Evolutionary conservation across 2,113 vertebrate genomes (phyloP), one percentile per base, ranked within the genome.

Genomic region (Alosa alosa): DNA sequence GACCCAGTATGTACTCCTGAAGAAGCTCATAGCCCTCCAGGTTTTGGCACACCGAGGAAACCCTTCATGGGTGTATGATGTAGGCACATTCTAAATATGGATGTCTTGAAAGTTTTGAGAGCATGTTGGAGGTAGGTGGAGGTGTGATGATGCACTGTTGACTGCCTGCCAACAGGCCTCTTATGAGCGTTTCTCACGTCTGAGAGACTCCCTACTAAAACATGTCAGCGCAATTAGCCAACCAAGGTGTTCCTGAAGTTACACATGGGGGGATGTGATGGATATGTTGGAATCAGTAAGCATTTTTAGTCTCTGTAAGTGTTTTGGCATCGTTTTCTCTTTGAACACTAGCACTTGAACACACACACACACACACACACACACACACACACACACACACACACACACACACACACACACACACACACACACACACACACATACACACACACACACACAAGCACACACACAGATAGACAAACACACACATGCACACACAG

Each of bases 21-120:
- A 60, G 55, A 20, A 6, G 18, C 20, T 18, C 9, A 49, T 22
- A 22, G 20, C 55, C 55, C 55, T 22, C 1, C 4, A 22, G 55
- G 18, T 60, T 20, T 60, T 5, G 20, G 55, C 20, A 22, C 55
- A 20, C 20, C 20, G 6, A 60, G 18, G 18, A 60, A 60, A 5
- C 9, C 72, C 13, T 17, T 39, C 9, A 78, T 39, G 72, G 72
- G 72, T 39, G 36, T 11, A 31, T 36, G 3, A 15, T 78, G 72
- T 78, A 36, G 72, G 10, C 72, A 41, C 72, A 39, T 78, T 13
- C 72, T 78, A 78, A 78, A 78, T 15, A 78, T 13, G 36, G 72
- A 13, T 78, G 72, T 78, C 72, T 78, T 78, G 72, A 78, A 60
- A 60, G 72, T 36, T 78, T 78, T 78, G 72, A 36, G 36, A 60